Percentiles rank a stretch among this genome's conserved stretches.
Evolutionary conservation across 2,888 invertebrate species (phyloP).

Genomic region (Nasonovia ribisnigri): DNA sequence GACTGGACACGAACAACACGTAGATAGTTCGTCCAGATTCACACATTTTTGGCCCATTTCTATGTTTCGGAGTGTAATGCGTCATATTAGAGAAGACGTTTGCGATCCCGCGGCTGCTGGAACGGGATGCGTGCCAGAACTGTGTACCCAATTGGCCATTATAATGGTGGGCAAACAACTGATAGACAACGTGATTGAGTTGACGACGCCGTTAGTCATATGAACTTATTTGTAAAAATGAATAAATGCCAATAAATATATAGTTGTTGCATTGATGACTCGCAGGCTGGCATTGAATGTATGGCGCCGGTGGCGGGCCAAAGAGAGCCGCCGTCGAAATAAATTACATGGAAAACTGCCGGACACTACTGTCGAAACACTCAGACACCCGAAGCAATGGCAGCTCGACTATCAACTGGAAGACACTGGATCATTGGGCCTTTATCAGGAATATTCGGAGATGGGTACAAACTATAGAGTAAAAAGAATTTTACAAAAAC

Average conservation of each 20-base stretch:
- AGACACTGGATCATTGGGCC: constrained; percentile 87
- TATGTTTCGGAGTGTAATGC: constrained; percentile 74
- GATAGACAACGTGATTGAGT: constrained; percentile 92
- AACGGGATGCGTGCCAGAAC: constrained; percentile 87
- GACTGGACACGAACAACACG: neutral
- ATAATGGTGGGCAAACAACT: constrained; percentile 97
- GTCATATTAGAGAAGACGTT: constrained; percentile 84
- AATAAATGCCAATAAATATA: neutral
- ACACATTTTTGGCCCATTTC: constrained; percentile 40
- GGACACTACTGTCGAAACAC: constrained; percentile 68
- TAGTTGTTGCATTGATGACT: constrained; percentile 18
- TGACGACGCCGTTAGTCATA: constrained; percentile 84
- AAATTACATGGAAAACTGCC: constrained; percentile 18
- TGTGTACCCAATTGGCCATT: constrained; percentile 91
- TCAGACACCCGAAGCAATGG: constrained; percentile 84
- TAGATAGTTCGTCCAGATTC: neutral
- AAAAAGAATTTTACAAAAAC: neutral
- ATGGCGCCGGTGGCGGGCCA: constrained; percentile 87
- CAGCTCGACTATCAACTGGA: constrained; percentile 95
- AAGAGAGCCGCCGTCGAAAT: constrained; percentile 71
- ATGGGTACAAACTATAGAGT: constrained; percentile 81
- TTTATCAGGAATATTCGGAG: constrained; percentile 97
- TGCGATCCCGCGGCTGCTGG: constrained; percentile 81
- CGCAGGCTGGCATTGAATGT: constrained; percentile 87
- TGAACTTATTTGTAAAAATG: neutral